phyloP scores from a whole-genome alignment of 2,797 vertebrate species.

The Pseudochaenichthys georgianus region DNA sequence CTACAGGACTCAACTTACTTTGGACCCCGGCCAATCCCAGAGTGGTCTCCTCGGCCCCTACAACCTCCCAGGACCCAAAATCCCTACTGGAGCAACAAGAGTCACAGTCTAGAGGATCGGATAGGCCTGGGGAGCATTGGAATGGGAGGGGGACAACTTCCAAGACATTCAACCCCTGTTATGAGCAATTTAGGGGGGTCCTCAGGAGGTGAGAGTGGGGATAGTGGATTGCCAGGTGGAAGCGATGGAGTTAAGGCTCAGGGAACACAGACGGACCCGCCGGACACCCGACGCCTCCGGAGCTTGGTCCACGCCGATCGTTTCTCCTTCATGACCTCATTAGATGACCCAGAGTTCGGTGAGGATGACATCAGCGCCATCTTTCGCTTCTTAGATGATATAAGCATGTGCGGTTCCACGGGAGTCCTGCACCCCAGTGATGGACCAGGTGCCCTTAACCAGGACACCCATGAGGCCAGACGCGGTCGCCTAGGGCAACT shows the following conservation, averaged over 20 bases:
- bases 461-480: slow-evolving; percentile 80
- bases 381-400: slow-evolving; percentile 97
- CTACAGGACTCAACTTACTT: slow-evolving; percentile 97
- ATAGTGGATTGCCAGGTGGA: slow-evolving; percentile 59
- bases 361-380: slow-evolving; percentile 98
- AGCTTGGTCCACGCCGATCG: slow-evolving; percentile 90
- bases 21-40: slow-evolving; percentile 89
- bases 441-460: slow-evolving; percentile 87
- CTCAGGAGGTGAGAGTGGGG: slow-evolving; percentile 58
- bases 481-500: slow-evolving; percentile 86
- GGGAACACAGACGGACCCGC: slow-evolving; percentile 93
- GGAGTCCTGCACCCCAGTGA: slow-evolving; percentile 92
- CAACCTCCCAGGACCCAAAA: slow-evolving; percentile 79
- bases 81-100: slow-evolving; percentile 90
- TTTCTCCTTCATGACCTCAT: slow-evolving; percentile 89
- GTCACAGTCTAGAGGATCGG: slow-evolving; percentile 94
- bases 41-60: slow-evolving; percentile 79
- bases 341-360: slow-evolving; percentile 93
- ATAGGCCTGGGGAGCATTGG: slow-evolving; percentile 63
- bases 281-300: slow-evolving; percentile 87
- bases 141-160: slow-evolving; percentile 54
- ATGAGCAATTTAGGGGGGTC: slow-evolving; percentile 68
- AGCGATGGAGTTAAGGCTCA: slow-evolving; percentile 87
- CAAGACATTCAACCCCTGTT: slow-evolving; percentile 73
- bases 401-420: slow-evolving; percentile 96